Evolutionary conservation across 2,888 invertebrate species (phyloP), one percentile per base, ranked within the genome.

Genomic region (Pandemis corylana): DNA sequence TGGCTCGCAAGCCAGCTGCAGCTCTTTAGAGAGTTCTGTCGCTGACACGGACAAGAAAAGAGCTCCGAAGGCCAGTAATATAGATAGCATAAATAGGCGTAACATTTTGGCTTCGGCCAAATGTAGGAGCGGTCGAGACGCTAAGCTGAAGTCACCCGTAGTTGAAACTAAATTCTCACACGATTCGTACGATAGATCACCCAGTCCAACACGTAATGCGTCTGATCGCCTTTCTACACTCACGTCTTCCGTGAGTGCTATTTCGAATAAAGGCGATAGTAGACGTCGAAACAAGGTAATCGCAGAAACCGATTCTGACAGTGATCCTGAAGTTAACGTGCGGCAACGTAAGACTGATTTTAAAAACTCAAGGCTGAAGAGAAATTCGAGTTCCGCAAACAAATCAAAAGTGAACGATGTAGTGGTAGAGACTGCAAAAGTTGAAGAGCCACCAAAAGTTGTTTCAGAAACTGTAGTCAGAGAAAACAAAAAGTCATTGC

Each of bases 81-180:
- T 97, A 61, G 97, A 97, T 88, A 97, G 97, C 1, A 96, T 97
- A 78, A 98, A 98, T 87, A 95, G 98, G 70, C 97, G 97, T 89
- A 98, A 98, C 87, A 98, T 98, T 79, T 93, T 98, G 69, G 97
- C 98, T 36, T 98, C 97, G 66, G 97, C 98, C 0, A 97, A 97
- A 89, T 97, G 97, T 86, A 96, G 98, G 83, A 97, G 97, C 87
- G 98, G 97, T 7, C 95, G 96, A 80, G 97, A 97, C 87, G 94
- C 96, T 72, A 97, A 96, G 82, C 94, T 95, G 15, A 96, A 96
- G 67, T 97, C 96, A 62, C 96, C 97, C 64, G 95, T 97, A 78
- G 96, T 97, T 82, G 96, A 97, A 90, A 95, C 97, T 78, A 96
- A 96, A 85, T 96, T 96, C 88, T 94, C 96, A 76, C 96, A 96